Evolutionary conservation across 2,113 vertebrate species (phyloP).

Genomic region (Menura novaehollandiae): DNA sequence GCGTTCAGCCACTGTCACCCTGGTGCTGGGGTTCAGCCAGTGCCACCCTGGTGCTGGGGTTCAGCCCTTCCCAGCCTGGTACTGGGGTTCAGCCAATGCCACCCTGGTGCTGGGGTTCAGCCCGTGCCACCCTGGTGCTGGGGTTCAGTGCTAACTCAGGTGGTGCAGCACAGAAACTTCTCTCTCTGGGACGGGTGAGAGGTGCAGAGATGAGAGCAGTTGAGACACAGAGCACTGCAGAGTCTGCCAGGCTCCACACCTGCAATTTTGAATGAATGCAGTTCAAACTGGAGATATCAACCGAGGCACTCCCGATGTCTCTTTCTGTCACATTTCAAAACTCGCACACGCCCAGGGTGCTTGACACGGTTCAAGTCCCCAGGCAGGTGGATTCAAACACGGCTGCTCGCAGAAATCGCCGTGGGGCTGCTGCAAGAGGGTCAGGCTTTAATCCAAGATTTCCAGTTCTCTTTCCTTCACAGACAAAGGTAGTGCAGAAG

Average conservation of each 20-base stretch:
- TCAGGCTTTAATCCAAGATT: background rate
- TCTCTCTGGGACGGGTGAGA: accelerated
- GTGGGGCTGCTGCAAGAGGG: background rate
- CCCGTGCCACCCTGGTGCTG: no score
- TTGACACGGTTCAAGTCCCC: accelerated
- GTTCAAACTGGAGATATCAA: background rate
- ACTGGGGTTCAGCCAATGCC: no score
- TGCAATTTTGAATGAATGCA: accelerated
- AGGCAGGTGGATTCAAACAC: background rate
- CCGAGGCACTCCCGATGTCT: background rate
- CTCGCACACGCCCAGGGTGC: no score
- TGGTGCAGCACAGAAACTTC: background rate
- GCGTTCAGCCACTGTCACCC: background rate
- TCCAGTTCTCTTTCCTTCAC: background rate
- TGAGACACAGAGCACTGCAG: no score
- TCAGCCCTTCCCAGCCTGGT: no score
- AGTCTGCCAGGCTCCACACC: no score
- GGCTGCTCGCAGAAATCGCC: background rate
- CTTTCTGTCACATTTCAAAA: no score
- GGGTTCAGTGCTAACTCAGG: background rate
- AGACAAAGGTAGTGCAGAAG: background rate
- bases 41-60: no score
- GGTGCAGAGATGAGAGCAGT: background rate
- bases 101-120: no score
- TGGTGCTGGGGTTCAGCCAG: background rate